Evolutionary conservation across 2,113 vertebrate species (phyloP), one percentile per base, ranked within the genome.

Genomic region (Phainopepla nitens): DNA sequence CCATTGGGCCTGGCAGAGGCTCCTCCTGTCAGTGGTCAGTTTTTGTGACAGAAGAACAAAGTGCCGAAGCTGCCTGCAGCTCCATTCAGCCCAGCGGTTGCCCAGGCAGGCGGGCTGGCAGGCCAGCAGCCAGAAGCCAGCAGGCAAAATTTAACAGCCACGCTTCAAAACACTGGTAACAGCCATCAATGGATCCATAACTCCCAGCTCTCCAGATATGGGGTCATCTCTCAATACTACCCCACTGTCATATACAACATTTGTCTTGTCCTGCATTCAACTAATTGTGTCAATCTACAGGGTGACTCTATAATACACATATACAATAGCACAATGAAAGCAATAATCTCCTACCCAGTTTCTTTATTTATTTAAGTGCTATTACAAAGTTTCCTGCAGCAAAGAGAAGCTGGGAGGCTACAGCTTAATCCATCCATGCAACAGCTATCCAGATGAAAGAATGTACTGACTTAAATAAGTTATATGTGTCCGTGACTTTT

Each of bases 281-380:
- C 96, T 96, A 94, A 91, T 93, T 94, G 97, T 98, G 98, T 98
- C 97, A 97, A 65, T 98, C 98, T 97, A 75, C 33, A 65, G 97
- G 97, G 97, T 25, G 94, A 97, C 96, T 97, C 95, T 94, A 98
- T 98, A 98, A 98, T 98, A 81, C 98, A 95, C 96, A 97, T 97
- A 97, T 94, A 98, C 98, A 99, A 99, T 98, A 98, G 98, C 98
- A 99, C 99, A 99, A 99, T 99, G 98, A 98, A 97, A 98, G 97
- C 98, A 99, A 98, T 99, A 98, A 99, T 98, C 98, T 98, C 99
- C 98, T 98, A 97, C 98, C 97, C 98, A 96, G 98, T 95, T 97
- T 98, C 98, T 99, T 99, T 98, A 98, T 98, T 97, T 97, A 97
- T 98, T 96, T 98, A 98, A 98, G 98, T 97, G 97, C 98, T 98